phyloP scores from a whole-genome alignment of 1,140 invertebrate species.

The Octopus sinensis region DNA sequence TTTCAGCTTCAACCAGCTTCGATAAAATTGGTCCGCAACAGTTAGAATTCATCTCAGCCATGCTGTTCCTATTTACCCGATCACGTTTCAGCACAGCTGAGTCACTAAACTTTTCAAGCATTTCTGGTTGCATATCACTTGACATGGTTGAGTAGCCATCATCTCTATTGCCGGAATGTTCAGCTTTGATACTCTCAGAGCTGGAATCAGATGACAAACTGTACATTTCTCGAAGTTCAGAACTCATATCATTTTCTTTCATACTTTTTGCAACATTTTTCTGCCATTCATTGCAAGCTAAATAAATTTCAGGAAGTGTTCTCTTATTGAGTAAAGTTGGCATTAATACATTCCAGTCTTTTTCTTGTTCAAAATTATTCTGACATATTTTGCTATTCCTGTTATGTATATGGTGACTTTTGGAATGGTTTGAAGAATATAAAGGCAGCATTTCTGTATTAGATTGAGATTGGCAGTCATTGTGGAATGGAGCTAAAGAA shows the following conservation, averaged over 20 bases:
- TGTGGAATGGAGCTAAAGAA: not conserved
- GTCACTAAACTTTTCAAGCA: constrained; percentile 41
- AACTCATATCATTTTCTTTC: not conserved
- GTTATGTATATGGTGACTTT: not conserved
- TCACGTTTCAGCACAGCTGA: constrained; percentile 13
- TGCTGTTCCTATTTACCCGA: not conserved
- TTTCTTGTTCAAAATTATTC: not conserved
- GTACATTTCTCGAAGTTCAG: not conserved
- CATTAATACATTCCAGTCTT: not conserved
- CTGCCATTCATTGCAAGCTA: not conserved
- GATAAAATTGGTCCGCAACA: not conserved
- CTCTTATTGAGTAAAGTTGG: not conserved
- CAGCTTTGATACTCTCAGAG: constrained; percentile 38
- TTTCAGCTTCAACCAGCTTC: not conserved
- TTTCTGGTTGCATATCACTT: constrained; percentile 70
- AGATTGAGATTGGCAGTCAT: not conserved
- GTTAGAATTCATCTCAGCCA: not conserved
- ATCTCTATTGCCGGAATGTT: constrained; percentile 69
- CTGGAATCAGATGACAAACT: constrained; percentile 39
- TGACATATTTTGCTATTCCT: not conserved
- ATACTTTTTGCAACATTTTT: not conserved
- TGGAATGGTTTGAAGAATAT: not conserved
- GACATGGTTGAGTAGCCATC: constrained; percentile 89
- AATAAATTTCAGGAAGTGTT: not conserved
- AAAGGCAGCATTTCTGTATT: not conserved